Percentiles rank a stretch among this genome's conserved stretches.
phyloP scores from a whole-genome alignment of 92 coral and sea anemone species.

The Actinernus sp. region DNA sequence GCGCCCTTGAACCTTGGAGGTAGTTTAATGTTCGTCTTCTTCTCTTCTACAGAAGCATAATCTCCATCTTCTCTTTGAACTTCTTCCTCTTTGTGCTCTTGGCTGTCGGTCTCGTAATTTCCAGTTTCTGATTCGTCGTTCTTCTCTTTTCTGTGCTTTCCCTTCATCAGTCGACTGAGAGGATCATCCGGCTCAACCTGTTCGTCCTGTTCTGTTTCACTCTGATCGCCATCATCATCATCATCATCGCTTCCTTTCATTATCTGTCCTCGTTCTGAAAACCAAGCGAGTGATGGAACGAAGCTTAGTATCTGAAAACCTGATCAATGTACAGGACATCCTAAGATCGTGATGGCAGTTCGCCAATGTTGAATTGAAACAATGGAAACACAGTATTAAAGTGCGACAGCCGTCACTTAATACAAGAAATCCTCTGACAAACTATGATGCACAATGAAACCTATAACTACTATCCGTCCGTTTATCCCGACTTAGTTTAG shows the following conservation, averaged over 20 bases:
- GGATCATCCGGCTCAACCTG: conserved; percentile 46
- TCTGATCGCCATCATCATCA: conserved; percentile 54
- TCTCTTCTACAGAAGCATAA: conserved; percentile 22
- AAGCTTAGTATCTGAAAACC: too few species aligned
- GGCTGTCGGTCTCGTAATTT: conserved; percentile 39
- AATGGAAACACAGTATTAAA: too few species aligned
- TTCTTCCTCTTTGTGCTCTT: conserved; percentile 39
- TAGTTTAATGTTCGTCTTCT: conserved; percentile 21
- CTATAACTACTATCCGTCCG: too few species aligned
- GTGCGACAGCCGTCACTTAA: too few species aligned
- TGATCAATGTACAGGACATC: too few species aligned
- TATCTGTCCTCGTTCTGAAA: conserved; percentile 29
- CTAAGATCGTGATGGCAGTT: too few species aligned
- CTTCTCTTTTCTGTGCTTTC: conserved; percentile 26
- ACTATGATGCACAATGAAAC: too few species aligned
- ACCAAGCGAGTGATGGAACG: too few species aligned
- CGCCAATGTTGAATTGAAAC: too few species aligned
- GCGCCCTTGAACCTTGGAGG: conserved; percentile 28
- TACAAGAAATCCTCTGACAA: too few species aligned
- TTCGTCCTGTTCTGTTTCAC: too few species aligned
- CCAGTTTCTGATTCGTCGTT: conserved; percentile 13
- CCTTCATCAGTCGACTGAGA: conserved; percentile 49
- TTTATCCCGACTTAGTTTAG: too few species aligned
- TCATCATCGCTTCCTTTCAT: conserved; percentile 16
- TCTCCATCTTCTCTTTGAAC: conserved; percentile 8